A percentile compares a stretch with the other conserved stretches of the same genome.
phyloP scores from a whole-genome alignment of 2,888 invertebrate genomes.

The Timandra comae region DNA sequence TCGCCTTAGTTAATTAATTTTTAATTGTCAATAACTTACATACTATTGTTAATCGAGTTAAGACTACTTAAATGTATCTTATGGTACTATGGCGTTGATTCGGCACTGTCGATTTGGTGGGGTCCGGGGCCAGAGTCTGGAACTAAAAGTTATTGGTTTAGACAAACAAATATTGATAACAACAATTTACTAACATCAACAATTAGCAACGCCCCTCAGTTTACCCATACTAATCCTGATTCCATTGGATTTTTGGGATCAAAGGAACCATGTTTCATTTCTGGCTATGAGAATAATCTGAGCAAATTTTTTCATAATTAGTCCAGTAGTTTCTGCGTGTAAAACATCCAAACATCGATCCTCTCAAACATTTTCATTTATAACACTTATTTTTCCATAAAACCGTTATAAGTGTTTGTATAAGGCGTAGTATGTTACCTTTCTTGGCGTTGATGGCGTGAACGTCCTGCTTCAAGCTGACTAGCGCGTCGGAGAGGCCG shows the following conservation, averaged over 20 bases:
- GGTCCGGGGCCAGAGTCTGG: slow-evolving; percentile 78
- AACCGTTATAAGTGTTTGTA: neutral
- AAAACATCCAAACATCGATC: no score
- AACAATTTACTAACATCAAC: no score
- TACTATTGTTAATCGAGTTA: slow-evolving; percentile 30
- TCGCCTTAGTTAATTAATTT: slow-evolving; percentile 38
- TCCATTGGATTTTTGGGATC: no score
- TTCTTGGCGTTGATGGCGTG: slow-evolving; percentile 71
- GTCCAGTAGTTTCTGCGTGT: no score
- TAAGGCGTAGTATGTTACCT: slow-evolving; percentile 17
- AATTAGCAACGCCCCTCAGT: no score
- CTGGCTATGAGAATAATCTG: no score
- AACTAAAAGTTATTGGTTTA: slow-evolving; percentile 13
- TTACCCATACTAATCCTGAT: no score
- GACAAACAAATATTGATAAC: no score
- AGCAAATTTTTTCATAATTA: no score
- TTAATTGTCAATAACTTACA: slow-evolving; percentile 36
- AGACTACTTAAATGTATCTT: slow-evolving; percentile 42
- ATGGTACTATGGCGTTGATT: slow-evolving; percentile 24
- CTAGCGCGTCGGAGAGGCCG: slow-evolving; percentile 83
- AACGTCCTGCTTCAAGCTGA: slow-evolving; percentile 81
- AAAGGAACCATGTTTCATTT: no score
- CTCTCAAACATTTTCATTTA: no score
- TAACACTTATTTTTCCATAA: neutral
- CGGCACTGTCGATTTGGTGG: slow-evolving; percentile 63